These are phyloP conservation scores for Salticus scenicus DNA, from an alignment of 2,888 invertebrate genomes.

Conservation along the genomic window DNA sequence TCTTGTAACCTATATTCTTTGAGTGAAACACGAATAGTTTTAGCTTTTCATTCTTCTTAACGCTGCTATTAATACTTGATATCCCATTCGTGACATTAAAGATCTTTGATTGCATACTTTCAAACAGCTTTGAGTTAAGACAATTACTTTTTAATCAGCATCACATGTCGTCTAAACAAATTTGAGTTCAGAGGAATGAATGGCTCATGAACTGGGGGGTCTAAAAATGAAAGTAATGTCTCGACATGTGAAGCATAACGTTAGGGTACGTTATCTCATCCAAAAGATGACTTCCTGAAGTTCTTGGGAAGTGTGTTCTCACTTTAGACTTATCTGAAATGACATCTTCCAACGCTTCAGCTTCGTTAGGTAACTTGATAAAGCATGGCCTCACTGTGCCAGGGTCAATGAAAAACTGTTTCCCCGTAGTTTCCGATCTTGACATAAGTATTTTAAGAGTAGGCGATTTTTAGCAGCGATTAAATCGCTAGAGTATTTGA, in stretches of 20 bases:
- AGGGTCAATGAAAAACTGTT: neutral
- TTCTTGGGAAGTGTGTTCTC: slow-evolving; percentile 57
- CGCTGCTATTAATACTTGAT: too few species aligned
- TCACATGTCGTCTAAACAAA: too few species aligned
- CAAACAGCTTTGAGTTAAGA: too few species aligned
- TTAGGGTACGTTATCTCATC: slow-evolving; percentile 30
- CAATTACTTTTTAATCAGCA: too few species aligned
- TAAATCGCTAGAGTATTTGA: neutral
- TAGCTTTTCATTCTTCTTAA: too few species aligned
- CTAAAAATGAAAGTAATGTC: slow-evolving; percentile 26
- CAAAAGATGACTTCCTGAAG: slow-evolving; percentile 43
- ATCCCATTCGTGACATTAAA: too few species aligned
- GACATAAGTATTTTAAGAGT: neutral
- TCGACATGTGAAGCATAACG: slow-evolving; percentile 24
- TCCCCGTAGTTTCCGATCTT: slow-evolving; percentile 12
- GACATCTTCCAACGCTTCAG: slow-evolving; percentile 47
- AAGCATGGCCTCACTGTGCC: slow-evolving; percentile 18
- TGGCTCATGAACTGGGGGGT: neutral
- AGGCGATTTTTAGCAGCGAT: neutral
- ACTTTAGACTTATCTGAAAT: slow-evolving; percentile 57
- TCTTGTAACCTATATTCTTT: too few species aligned
- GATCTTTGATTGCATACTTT: too few species aligned
- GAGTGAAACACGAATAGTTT: too few species aligned
- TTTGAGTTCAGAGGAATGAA: neutral
- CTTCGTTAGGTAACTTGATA: slow-evolving; percentile 50